Evolutionary conservation across 1,140 invertebrate genomes (phyloP).

Genomic region (Polypedilum pembai): DNA sequence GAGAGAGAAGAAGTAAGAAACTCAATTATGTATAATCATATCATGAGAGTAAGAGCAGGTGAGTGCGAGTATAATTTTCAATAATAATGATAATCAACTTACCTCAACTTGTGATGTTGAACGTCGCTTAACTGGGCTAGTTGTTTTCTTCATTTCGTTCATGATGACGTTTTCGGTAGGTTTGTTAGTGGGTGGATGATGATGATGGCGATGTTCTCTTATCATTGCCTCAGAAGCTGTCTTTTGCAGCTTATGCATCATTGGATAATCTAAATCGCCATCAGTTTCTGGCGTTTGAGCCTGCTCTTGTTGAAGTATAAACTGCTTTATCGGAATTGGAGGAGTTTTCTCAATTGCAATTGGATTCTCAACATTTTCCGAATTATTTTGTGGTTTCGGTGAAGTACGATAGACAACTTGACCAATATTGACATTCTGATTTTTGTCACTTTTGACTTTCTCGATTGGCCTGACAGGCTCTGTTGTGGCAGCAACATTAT

Average conservation of each 20-base stretch:
- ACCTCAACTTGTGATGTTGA: constrained; percentile 31
- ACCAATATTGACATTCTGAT: constrained; percentile 15
- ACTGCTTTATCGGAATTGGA: constrained; percentile 4
- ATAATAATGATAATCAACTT: neutral
- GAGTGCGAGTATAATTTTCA: no score
- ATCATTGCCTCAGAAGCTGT: constrained; percentile 7
- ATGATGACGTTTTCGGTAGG: neutral
- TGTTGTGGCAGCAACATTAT: constrained; percentile 14
- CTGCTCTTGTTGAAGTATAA: constrained; percentile 20
- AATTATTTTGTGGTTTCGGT: constrained; percentile 13
- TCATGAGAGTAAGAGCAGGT: neutral
- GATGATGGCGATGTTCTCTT: constrained; percentile 11
- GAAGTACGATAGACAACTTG: neutral
- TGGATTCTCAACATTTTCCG: constrained; percentile 13
- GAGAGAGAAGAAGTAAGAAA: neutral
- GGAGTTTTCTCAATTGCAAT: neutral
- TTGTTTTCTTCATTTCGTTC: constrained; percentile 25
- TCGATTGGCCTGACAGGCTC: neutral
- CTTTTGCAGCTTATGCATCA: constrained; percentile 24
- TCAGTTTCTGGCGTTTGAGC: constrained; percentile 15
- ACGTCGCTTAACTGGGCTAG: constrained; percentile 22
- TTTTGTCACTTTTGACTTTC: neutral
- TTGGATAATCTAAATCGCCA: constrained; percentile 17
- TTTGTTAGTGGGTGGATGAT: neutral
- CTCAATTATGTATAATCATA: neutral